A percentile compares a stretch with the other conserved stretches of the same genome.
Conservation (phyloP, 1,140 invertebrate species). For the Metaphire vulgaris region DNA sequence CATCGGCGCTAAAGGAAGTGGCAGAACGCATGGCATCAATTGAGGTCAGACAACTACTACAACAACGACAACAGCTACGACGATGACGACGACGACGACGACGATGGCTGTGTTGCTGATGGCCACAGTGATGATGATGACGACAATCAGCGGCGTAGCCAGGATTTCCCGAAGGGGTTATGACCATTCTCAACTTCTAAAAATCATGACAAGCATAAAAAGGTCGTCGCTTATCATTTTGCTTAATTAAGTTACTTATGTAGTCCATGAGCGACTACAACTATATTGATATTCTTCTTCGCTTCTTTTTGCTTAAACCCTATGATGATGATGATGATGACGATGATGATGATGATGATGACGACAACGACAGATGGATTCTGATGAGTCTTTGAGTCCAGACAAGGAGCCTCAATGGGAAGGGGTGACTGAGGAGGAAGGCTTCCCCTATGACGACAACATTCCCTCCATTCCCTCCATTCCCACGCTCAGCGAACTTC, state of each 20-base stretch:
- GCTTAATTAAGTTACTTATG: too few relatives aligned
- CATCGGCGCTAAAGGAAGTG: conserved; percentile 4
- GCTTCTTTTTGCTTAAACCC: conserved; percentile 27
- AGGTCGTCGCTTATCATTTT: too few relatives aligned
- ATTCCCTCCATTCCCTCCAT: conserved; percentile 30
- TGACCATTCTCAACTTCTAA: too few relatives aligned
- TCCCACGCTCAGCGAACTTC: conserved; percentile 13
- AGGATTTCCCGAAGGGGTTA: too few relatives aligned
- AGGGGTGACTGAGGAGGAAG: conserved; percentile 32
- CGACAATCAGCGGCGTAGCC: too few relatives aligned
- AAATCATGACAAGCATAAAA: too few relatives aligned
- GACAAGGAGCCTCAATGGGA: conserved; percentile 34
- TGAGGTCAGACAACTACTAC: conserved; percentile 30
- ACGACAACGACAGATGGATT: conserved; percentile 27
- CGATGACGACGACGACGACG: conserved; percentile 31
- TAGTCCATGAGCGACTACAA: too few relatives aligned
- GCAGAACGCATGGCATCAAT: conserved; percentile 17
- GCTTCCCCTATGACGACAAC: conserved; percentile 31
- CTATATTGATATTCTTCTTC: conserved; percentile 12
- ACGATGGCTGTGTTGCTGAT: conserved; percentile 27
- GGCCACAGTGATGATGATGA: too few relatives aligned
- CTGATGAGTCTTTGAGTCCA: conserved; percentile 34
- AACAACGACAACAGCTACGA: conserved; percentile 30
- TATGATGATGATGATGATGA: conserved; percentile 35
- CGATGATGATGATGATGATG: conserved; percentile 33